phyloP scores from a whole-genome alignment of 1,140 invertebrate species.

The Zaprionus inermis region DNA sequence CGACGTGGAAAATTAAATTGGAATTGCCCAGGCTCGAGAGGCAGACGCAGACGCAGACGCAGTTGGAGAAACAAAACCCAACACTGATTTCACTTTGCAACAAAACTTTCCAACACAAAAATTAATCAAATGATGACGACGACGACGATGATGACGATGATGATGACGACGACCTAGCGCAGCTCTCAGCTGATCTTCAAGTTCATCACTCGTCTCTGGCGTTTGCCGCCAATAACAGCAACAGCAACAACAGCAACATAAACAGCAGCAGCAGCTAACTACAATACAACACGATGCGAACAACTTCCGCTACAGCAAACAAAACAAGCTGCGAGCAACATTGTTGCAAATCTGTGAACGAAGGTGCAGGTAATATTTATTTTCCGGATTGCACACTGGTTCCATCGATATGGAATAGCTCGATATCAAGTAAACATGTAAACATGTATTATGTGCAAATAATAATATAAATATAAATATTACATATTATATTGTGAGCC shows the following conservation, averaged over 20 bases:
- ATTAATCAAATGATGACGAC: constrained; percentile 77
- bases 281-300: constrained; percentile 51
- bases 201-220: constrained; percentile 59
- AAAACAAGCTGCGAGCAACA: constrained; percentile 42
- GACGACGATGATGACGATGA: constrained; percentile 2
- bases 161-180: constrained; percentile 37
- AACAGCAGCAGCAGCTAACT: constrained; percentile 24
- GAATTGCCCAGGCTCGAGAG: constrained; percentile 29
- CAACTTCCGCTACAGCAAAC: constrained; percentile 71
- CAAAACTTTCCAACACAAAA: constrained; percentile 62
- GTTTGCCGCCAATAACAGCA: constrained; percentile 26
- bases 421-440: too few relatives aligned
- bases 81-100: constrained; percentile 71
- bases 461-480: too few relatives aligned
- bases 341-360: constrained; percentile 71
- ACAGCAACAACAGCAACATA: constrained; percentile 29
- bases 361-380: constrained; percentile 52
- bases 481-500: too few relatives aligned
- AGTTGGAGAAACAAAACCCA: constrained; percentile 58
- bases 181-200: constrained; percentile 65
- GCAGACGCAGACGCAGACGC: neutral
- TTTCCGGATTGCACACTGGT: constrained; percentile 58
- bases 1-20: constrained; percentile 72
- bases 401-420: neutral
- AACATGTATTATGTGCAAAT: too few relatives aligned